Percentiles rank a stretch among this genome's conserved stretches.
These are phyloP conservation scores for Cheilosia vernalis DNA, from an alignment of 2,888 invertebrate genomes.

Conservation along the genomic window DNA sequence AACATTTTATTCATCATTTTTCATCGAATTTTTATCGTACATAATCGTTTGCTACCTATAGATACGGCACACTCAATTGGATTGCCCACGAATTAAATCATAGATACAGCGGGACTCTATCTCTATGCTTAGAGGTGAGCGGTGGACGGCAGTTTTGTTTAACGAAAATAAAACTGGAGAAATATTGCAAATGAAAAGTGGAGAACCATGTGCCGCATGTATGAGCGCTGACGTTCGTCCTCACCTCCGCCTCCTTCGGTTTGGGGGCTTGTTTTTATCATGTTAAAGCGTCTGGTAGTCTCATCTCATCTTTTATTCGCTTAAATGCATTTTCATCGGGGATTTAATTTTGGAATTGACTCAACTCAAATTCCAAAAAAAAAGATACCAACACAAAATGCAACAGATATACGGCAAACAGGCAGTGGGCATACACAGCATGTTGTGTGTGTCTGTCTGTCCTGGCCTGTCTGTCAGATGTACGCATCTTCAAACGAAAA, in stretches of 20 bases:
- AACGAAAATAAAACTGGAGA: constrained; percentile 47
- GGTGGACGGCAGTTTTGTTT: background rate
- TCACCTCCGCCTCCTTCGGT: constrained; percentile 18
- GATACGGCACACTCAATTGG: constrained; percentile 33
- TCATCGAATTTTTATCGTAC: constrained; percentile 52
- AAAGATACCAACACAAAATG: constrained; percentile 60
- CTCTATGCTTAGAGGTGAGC: background rate
- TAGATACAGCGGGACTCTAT: constrained; percentile 5
- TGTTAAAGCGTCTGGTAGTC: constrained; percentile 73
- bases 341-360: constrained; percentile 75
- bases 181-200: constrained; percentile 45
- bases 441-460: constrained; percentile 67
- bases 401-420: constrained; percentile 63
- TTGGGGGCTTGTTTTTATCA: background rate
- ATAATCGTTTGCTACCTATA: constrained; percentile 51
- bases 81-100: constrained; percentile 34
- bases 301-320: constrained; percentile 74
- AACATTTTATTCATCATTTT: constrained; percentile 63
- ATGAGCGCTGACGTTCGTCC: constrained; percentile 26
- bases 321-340: constrained; percentile 74
- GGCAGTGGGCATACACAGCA: constrained; percentile 30
- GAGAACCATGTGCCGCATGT: constrained; percentile 37
- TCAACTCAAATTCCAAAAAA: constrained; percentile 68
- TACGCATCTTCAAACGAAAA: constrained; percentile 79
- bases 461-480: constrained; percentile 73